Conservation (phyloP, 2,797 vertebrate genomes). For the Myotis findleyi region DNA sequence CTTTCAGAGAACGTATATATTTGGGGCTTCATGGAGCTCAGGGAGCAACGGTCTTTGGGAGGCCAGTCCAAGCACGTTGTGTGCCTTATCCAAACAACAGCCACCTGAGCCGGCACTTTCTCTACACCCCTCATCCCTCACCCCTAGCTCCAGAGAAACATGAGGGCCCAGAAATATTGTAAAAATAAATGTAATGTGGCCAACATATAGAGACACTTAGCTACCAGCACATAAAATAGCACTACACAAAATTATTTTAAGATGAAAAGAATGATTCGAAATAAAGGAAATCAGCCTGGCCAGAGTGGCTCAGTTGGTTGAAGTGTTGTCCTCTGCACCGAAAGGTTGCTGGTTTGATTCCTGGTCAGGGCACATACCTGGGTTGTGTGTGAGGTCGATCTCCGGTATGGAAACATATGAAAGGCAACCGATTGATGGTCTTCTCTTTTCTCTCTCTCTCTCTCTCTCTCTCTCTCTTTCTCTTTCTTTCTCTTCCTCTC, state of each 20-base stretch:
- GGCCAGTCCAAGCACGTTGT: neutral
- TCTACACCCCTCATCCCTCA: neutral
- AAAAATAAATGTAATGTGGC: neutral
- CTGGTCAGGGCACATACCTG: neutral
- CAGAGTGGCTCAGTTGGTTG: neutral
- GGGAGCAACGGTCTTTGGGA: neutral
- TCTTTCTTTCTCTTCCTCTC: neutral
- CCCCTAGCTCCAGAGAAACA: neutral
- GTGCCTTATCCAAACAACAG: neutral
- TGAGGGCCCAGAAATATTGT: neutral
- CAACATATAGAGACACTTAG: neutral
- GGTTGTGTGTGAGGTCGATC: neutral
- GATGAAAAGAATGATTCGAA: neutral
- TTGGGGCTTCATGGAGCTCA: neutral
- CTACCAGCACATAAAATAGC: neutral
- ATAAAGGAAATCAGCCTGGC: neutral
- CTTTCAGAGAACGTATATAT: neutral
- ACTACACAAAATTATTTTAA: slow-evolving; percentile 11
- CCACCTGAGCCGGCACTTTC: neutral
- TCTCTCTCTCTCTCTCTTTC: neutral
- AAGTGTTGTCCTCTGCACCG: neutral
- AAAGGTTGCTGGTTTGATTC: neutral
- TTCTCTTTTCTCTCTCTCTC: too few species aligned
- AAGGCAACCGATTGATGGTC: neutral
- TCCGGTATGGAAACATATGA: accelerated